These are phyloP conservation scores for Acanthosepion esculentum DNA, from an alignment of 2,888 invertebrate genomes.

Conservation along the genomic window DNA sequence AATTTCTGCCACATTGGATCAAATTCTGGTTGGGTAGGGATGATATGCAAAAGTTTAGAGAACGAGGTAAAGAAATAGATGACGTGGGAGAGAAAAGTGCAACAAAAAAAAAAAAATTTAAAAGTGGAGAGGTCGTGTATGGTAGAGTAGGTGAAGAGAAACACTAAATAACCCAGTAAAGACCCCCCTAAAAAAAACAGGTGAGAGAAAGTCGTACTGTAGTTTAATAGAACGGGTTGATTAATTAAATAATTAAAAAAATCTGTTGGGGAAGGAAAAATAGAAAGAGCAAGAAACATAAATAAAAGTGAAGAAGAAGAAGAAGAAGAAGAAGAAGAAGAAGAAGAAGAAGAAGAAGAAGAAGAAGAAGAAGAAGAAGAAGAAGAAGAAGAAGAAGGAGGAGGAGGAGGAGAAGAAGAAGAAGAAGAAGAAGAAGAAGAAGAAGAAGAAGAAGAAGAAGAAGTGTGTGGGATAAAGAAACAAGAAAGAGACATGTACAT, in stretches of 20 bases:
- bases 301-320: not conserved
- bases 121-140: no score
- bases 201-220: not conserved
- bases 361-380: no score
- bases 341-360: no score
- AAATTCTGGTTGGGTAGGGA: not conserved
- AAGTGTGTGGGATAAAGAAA: no score
- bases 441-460: no score
- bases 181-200: not conserved
- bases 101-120: not conserved
- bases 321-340: no score
- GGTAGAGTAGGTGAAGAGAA: not conserved
- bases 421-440: no score
- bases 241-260: not conserved
- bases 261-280: not conserved
- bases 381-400: no score
- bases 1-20: not conserved
- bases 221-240: not conserved
- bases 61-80: not conserved
- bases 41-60: not conserved
- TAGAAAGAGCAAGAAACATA: no score
- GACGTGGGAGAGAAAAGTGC: no score
- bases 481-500: no score
- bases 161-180: not conserved
- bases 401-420: no score